Percentiles rank a stretch among this genome's conserved stretches.
These are phyloP conservation scores for Serranus cabrilla DNA, from an alignment of 2,797 vertebrate genomes.

Conservation along the genomic window DNA sequence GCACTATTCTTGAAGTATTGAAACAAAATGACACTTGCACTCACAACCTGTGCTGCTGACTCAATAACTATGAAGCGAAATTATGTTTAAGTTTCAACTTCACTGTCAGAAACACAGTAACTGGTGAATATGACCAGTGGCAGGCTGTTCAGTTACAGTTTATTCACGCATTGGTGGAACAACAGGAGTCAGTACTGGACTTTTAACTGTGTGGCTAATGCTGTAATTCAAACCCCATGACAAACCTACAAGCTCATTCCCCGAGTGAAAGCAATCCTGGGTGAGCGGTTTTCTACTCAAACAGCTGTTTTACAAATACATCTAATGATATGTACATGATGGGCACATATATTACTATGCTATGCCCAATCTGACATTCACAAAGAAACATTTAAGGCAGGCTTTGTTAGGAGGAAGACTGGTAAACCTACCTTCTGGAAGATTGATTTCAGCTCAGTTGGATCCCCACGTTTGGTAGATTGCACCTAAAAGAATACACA, in stretches of 20 bases:
- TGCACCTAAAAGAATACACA: slow-evolving; percentile 86
- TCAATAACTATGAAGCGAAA: background rate
- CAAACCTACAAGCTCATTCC: slow-evolving; percentile 30
- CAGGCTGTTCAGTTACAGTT: background rate
- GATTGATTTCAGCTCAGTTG: slow-evolving; percentile 92
- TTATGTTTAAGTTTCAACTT: background rate
- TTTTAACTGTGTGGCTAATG: slow-evolving; percentile 34
- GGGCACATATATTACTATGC: background rate
- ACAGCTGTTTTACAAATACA: background rate
- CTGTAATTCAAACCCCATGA: slow-evolving; percentile 70
- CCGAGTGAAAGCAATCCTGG: background rate
- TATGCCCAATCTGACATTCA: background rate
- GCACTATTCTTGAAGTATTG: background rate
- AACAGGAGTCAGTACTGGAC: slow-evolving; percentile 14
- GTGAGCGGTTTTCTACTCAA: background rate
- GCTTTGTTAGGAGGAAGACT: background rate
- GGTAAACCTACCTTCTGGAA: slow-evolving; percentile 92
- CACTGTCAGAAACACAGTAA: background rate
- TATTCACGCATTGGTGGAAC: background rate
- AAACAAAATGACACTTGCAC: background rate
- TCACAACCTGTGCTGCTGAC: background rate
- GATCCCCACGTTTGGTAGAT: slow-evolving; percentile 94
- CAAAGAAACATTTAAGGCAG: background rate
- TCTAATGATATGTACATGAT: background rate
- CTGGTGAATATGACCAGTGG: background rate